Conservation (phyloP, 2,797 vertebrate species). For the Adrianichthys oophorus region DNA sequence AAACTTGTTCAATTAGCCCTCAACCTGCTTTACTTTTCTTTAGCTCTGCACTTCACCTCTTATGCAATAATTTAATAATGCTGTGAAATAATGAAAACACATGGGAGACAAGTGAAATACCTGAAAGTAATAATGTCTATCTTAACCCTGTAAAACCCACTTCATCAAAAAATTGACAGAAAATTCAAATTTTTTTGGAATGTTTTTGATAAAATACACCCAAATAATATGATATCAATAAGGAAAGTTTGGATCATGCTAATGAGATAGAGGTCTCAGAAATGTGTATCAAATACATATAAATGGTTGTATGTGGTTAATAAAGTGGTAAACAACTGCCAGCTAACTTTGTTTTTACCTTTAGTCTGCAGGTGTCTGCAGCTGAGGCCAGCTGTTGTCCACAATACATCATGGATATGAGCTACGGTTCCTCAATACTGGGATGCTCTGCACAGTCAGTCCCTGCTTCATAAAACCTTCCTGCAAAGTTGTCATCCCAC, state of each 20-base stretch:
- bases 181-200: too few species aligned
- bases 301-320: too few species aligned
- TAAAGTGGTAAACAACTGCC: background rate
- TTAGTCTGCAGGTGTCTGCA: constrained; percentile 25
- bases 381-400: constrained; percentile 44
- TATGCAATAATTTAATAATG: too few species aligned
- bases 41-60: background rate
- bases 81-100: too few species aligned
- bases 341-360: background rate
- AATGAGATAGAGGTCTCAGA: background rate
- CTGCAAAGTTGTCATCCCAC: constrained; percentile 22
- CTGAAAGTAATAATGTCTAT: too few species aligned
- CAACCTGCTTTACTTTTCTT: background rate
- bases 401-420: constrained; percentile 56
- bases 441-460: constrained; percentile 11
- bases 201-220: too few species aligned
- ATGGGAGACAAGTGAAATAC: too few species aligned
- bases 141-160: too few species aligned
- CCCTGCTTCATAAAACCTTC: constrained; percentile 20
- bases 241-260: background rate
- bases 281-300: too few species aligned
- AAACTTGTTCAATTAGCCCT: constrained; percentile 4
- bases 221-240: too few species aligned
- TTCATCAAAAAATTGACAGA: too few species aligned
- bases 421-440: constrained; percentile 1